Conservation (phyloP, 2,797 vertebrate genomes). For the Prunella strophiata region DNA sequence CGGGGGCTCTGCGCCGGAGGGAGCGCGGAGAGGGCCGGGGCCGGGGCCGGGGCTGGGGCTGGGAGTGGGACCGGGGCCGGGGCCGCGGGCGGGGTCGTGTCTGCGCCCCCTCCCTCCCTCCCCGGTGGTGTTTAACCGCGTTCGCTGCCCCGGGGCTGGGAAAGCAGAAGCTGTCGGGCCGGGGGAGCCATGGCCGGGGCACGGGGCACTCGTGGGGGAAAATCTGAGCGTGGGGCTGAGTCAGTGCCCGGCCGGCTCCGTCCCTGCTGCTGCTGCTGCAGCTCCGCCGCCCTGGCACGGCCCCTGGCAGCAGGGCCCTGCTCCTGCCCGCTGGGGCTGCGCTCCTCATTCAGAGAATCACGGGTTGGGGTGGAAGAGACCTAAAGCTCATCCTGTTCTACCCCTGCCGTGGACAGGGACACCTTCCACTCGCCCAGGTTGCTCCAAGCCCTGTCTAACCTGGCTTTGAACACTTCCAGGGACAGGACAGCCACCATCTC, state of each 20-base stretch:
- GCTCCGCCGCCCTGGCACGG: not conserved
- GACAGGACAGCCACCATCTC: not conserved
- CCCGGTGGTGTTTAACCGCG: rapidly evolving
- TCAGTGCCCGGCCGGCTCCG: not conserved
- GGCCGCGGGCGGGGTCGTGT: not conserved
- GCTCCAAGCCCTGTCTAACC: not conserved
- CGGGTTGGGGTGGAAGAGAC: not conserved
- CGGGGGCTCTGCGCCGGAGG: not conserved
- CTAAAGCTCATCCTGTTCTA: not conserved
- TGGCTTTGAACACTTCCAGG: not conserved
- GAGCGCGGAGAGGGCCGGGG: not conserved
- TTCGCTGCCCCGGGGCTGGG: not conserved
- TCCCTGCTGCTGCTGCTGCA: not conserved
- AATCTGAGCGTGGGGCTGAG: not conserved
- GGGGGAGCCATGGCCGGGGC: not conserved
- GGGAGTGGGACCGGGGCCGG: too few species aligned
- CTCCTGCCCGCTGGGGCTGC: not conserved
- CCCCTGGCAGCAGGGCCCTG: not conserved
- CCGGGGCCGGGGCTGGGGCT: too few species aligned
- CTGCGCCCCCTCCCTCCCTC: too few species aligned
- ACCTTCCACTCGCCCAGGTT: rapidly evolving
- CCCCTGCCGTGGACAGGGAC: not conserved
- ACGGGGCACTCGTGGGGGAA: not conserved
- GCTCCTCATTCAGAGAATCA: rapidly evolving
- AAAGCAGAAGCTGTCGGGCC: not conserved